Evolutionary conservation across 1,140 invertebrate species (phyloP).

Genomic region (Nomia melanderi): DNA sequence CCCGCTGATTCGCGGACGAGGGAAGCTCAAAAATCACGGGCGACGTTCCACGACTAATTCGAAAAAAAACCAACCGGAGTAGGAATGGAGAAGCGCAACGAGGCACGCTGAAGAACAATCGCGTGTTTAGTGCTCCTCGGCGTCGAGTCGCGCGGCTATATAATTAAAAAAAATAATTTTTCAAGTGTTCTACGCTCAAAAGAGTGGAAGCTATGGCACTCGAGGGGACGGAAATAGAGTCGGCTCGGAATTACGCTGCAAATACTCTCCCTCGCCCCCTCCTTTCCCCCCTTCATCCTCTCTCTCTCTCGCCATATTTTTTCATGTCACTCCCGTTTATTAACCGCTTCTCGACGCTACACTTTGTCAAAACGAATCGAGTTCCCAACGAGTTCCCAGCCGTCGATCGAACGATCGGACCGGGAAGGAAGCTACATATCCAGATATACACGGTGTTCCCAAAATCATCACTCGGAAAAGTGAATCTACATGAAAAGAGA

Average conservation of each 20-base stretch:
- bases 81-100: background rate
- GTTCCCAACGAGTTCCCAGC: slow-evolving; percentile 32
- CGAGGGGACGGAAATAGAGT: slow-evolving; percentile 28
- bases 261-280: background rate
- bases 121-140: slow-evolving; percentile 5
- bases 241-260: slow-evolving; percentile 19
- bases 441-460: too few species aligned
- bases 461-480: too few species aligned
- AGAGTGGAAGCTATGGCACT: slow-evolving; percentile 45
- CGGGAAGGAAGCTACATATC: slow-evolving; percentile 64
- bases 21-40: background rate
- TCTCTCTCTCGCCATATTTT: background rate
- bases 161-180: slow-evolving; percentile 37
- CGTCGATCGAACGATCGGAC: slow-evolving; percentile 45
- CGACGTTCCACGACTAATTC: slow-evolving; percentile 3
- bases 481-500: too few species aligned
- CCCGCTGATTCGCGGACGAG: background rate
- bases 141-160: slow-evolving; percentile 14
- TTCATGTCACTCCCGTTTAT: slow-evolving; percentile 4
- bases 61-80: background rate
- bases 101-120: background rate
- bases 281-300: too few species aligned
- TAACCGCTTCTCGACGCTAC: slow-evolving; percentile 29
- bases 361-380: slow-evolving; percentile 39
- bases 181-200: slow-evolving; percentile 37